These are phyloP conservation scores for Diploscapter pachys DNA, from an alignment of 1,140 invertebrate species.

Conservation along the genomic window DNA sequence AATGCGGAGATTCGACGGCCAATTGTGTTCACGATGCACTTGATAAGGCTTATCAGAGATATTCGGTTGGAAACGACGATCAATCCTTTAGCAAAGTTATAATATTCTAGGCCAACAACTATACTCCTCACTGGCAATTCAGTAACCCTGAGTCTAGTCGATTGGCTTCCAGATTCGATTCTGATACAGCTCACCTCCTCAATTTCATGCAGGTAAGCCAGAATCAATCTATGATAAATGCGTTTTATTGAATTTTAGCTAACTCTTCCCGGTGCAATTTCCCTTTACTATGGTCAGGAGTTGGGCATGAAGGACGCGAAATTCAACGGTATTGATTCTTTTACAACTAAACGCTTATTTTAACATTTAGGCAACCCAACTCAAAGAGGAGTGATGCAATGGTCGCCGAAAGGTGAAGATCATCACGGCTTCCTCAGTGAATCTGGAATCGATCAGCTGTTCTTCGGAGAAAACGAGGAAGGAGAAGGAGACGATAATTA, in stretches of 20 bases:
- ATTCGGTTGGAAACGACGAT: conserved; percentile 1
- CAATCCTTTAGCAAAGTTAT: too few relatives aligned
- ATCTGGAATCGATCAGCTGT: conserved; percentile 11
- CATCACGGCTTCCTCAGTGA: conserved; percentile 36
- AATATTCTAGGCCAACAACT: conserved; percentile 10
- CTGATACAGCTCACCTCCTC: conserved; percentile 22
- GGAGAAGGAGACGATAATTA: conserved; percentile 17
- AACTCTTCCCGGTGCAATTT: conserved; percentile 39
- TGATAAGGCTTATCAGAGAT: conserved; percentile 14
- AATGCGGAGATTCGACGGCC: background rate
- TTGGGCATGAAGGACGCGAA: conserved; percentile 30
- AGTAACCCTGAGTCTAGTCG: conserved; percentile 20
- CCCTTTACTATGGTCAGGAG: conserved; percentile 44
- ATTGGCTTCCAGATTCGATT: conserved; percentile 31
- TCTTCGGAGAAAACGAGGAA: conserved; percentile 29
- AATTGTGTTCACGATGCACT: conserved; percentile 27
- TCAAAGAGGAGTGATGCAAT: conserved; percentile 39
- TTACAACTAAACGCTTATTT: too few relatives aligned
- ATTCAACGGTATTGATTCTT: background rate
- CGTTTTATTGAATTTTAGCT: conserved; percentile 23
- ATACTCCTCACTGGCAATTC: conserved; percentile 34
- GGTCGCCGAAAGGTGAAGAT: conserved; percentile 19
- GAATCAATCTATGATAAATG: background rate
- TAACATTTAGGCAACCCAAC: too few relatives aligned
- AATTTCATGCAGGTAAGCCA: conserved; percentile 27